phyloP scores from a whole-genome alignment of 2,113 vertebrate genomes.

The Odontophorus gujanensis region DNA sequence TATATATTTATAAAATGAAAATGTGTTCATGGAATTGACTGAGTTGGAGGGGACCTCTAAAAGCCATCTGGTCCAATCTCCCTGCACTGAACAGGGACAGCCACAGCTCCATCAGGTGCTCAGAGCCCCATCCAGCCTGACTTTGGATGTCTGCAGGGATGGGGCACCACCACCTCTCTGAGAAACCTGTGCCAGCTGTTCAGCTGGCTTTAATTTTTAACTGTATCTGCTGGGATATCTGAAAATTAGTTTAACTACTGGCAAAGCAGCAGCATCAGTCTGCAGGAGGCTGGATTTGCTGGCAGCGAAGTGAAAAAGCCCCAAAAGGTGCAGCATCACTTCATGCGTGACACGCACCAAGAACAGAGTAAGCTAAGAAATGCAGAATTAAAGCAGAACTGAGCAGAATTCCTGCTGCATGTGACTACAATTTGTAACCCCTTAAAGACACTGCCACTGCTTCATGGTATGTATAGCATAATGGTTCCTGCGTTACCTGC shows the following conservation, averaged over 20 bases:
- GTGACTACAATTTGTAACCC: background rate
- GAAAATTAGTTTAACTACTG: background rate
- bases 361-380: background rate
- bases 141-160: no score
- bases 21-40: background rate
- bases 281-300: background rate
- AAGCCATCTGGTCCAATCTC: no score
- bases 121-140: no score
- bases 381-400: accelerated
- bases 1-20: background rate
- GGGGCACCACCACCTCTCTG: no score
- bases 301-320: background rate
- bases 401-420: background rate
- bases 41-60: no score
- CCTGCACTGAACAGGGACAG: no score
- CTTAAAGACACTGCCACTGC: background rate
- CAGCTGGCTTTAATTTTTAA: accelerated
- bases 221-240: background rate
- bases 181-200: no score
- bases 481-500: background rate
- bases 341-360: accelerated
- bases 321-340: background rate
- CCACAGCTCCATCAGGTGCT: no score
- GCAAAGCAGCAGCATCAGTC: accelerated
- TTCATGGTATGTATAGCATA: background rate